Conservation (phyloP, 2,888 invertebrate species). For the Calameuta pallipes region DNA sequence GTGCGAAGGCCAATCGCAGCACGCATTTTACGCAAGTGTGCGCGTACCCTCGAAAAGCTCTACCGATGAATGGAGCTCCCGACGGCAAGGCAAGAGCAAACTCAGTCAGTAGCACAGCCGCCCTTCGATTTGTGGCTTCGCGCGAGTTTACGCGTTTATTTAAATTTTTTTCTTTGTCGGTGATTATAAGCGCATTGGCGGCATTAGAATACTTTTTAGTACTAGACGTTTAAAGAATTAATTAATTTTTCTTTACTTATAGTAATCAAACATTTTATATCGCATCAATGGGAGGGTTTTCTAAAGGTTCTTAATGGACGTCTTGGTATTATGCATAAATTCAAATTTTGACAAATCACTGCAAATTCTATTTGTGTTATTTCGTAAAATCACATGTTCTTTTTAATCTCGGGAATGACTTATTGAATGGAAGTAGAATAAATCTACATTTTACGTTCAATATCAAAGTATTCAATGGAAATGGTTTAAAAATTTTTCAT, state of each 20-base stretch:
- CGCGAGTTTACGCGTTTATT: conserved; percentile 2
- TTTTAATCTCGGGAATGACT: background rate
- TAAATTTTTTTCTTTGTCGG: background rate
- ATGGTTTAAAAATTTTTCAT: background rate
- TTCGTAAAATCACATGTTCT: background rate
- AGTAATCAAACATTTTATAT: background rate
- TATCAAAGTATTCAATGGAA: background rate
- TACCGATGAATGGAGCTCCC: conserved; percentile 47
- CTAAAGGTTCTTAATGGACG: background rate
- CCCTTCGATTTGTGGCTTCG: conserved; percentile 33
- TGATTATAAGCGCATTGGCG: background rate
- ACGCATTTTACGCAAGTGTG: conserved; percentile 45
- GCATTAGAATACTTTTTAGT: background rate
- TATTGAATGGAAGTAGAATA: background rate
- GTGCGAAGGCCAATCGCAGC: conserved; percentile 41
- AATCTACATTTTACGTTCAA: background rate
- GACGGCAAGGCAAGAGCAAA: conserved; percentile 23
- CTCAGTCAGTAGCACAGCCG: conserved; percentile 46
- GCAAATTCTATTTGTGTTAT: background rate
- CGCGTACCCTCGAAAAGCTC: conserved; percentile 40
- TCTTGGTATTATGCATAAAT: background rate
- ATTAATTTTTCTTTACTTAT: background rate
- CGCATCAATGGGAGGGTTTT: background rate
- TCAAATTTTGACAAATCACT: background rate
- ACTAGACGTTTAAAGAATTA: background rate